phyloP scores from a whole-genome alignment of 2,113 vertebrate genomes.

The Pedetes capensis region DNA sequence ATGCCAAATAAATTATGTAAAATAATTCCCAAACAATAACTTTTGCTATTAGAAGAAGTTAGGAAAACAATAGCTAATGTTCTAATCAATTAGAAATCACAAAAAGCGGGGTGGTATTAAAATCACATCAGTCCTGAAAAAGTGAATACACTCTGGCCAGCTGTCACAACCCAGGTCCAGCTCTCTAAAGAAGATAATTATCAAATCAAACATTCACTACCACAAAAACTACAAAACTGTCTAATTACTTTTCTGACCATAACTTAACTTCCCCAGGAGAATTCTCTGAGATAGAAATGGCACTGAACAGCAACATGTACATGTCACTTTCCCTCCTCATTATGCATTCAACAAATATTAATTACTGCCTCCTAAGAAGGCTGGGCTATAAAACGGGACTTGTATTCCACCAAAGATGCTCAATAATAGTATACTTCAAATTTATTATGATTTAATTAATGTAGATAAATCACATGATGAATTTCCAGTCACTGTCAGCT shows the following conservation, averaged over 20 bases:
- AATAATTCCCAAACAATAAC: neutral
- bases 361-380: neutral
- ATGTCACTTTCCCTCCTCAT: neutral
- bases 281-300: conserved; percentile 37
- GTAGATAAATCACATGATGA: neutral
- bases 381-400: neutral
- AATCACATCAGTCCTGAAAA: neutral
- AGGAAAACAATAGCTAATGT: conserved; percentile 1
- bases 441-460: conserved; percentile 41
- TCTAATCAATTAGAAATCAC: neutral
- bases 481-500: neutral
- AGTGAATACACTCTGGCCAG: neutral
- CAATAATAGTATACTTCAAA: conserved; percentile 13
- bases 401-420: neutral
- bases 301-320: neutral
- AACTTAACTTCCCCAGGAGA: conserved; percentile 31
- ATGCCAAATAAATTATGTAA: conserved; percentile 14
- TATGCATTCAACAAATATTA: neutral
- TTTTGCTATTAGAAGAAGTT: neutral
- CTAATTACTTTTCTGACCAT: conserved; percentile 24
- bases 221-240: neutral
- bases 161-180: neutral
- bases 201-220: neutral
- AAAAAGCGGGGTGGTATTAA: neutral
- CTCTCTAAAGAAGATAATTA: neutral